phyloP scores from a whole-genome alignment of 2,113 vertebrate species.

The Tragulus kanchil region DNA sequence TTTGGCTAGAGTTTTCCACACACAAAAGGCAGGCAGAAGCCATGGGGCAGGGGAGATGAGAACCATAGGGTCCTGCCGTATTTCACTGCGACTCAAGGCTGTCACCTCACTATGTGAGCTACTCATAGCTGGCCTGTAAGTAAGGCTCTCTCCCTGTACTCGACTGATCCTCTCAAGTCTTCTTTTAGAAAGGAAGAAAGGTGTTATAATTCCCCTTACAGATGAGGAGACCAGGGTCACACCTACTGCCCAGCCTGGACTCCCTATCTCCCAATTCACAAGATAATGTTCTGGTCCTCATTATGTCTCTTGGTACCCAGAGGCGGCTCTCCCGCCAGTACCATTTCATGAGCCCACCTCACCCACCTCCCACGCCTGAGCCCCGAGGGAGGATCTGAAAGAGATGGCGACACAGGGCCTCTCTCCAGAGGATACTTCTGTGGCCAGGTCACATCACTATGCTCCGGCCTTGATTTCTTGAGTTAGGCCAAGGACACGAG shows the following conservation, averaged over 20 bases:
- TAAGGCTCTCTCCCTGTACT: background rate
- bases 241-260: background rate
- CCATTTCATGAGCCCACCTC: background rate
- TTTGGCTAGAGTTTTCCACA: background rate
- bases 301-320: fast-evolving
- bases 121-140: background rate
- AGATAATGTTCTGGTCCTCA: background rate
- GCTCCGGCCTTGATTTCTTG: background rate
- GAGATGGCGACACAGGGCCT: background rate
- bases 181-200: background rate
- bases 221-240: background rate
- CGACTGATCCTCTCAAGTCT: background rate
- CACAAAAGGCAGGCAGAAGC: background rate
- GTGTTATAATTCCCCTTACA: background rate
- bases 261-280: background rate
- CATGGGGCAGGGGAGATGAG: background rate
- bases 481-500: background rate
- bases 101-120: background rate
- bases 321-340: background rate
- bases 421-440: background rate
- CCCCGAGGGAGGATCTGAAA: background rate
- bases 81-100: background rate
- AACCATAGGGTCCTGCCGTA: background rate
- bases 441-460: background rate
- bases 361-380: background rate